Percentiles rank a stretch among this genome's conserved stretches.
These are phyloP conservation scores for Platysternon megacephalum DNA, from an alignment of 2,113 vertebrate genomes.

Conservation along the genomic window DNA sequence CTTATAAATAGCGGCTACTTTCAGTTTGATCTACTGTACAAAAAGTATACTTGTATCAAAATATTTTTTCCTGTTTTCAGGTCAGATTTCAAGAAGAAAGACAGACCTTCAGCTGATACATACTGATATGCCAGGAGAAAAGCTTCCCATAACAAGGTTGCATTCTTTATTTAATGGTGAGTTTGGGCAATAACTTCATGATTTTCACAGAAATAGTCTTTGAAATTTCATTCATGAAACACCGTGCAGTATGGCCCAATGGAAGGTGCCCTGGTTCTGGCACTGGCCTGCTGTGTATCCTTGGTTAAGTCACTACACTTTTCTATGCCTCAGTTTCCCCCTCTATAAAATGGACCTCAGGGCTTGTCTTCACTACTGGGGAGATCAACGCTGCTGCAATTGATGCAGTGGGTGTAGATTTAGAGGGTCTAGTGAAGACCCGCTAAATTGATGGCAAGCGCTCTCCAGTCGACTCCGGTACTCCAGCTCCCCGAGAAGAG, in stretches of 20 bases:
- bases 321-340: neutral
- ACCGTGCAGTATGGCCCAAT: neutral
- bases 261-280: neutral
- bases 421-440: too few species aligned
- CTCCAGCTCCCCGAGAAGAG: too few species aligned
- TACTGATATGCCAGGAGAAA: constrained; percentile 45
- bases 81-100: constrained; percentile 57
- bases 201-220: neutral
- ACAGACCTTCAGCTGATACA: constrained; percentile 37
- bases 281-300: neutral
- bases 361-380: too few species aligned
- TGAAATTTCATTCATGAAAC: neutral
- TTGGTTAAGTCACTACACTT: neutral
- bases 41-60: neutral
- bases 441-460: too few species aligned
- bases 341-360: neutral
- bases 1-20: neutral
- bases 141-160: constrained; percentile 24
- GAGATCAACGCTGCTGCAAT: too few species aligned
- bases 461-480: too few species aligned
- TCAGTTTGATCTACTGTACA: neutral
- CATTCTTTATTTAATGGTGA: constrained; percentile 66
- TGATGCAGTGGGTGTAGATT: too few species aligned
- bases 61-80: constrained; percentile 58
- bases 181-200: neutral